phyloP scores from a whole-genome alignment of 2,113 vertebrate genomes.

The Cephalopholis sonnerati region DNA sequence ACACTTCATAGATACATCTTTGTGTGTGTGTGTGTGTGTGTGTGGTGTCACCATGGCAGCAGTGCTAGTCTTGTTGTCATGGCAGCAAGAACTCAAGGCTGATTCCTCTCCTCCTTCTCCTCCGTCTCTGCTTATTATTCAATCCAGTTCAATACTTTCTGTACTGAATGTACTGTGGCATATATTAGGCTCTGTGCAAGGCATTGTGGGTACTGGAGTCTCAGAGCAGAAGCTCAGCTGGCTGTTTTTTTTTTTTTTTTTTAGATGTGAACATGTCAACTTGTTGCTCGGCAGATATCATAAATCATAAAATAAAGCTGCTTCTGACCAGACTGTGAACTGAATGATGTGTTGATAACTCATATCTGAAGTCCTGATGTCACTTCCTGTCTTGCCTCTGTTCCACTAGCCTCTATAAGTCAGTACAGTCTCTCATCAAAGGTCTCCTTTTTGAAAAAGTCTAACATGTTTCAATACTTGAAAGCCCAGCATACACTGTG shows the following conservation, averaged over 20 bases:
- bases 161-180: background rate
- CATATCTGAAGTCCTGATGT: too few relatives aligned
- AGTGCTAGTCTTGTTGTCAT: constrained; percentile 61
- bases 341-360: too few relatives aligned
- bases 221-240: background rate
- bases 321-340: too few relatives aligned
- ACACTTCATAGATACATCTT: constrained; percentile 33
- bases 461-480: too few relatives aligned
- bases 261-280: background rate
- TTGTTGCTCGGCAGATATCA: background rate
- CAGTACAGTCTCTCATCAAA: too few relatives aligned
- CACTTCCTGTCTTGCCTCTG: too few relatives aligned
- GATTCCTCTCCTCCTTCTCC: constrained; percentile 32
- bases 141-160: constrained; percentile 5
- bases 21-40: constrained; percentile 26
- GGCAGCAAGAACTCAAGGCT: constrained; percentile 65
- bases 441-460: too few relatives aligned
- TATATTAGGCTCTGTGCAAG: background rate
- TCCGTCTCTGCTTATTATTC: background rate
- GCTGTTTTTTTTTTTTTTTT: background rate
- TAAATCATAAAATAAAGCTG: too few relatives aligned
- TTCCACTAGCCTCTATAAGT: too few relatives aligned
- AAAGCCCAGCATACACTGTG: too few relatives aligned
- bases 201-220: constrained; percentile 36
- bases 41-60: constrained; percentile 63